Conservation (phyloP, 2,113 vertebrate genomes). For the Poicephalus meyeri region DNA sequence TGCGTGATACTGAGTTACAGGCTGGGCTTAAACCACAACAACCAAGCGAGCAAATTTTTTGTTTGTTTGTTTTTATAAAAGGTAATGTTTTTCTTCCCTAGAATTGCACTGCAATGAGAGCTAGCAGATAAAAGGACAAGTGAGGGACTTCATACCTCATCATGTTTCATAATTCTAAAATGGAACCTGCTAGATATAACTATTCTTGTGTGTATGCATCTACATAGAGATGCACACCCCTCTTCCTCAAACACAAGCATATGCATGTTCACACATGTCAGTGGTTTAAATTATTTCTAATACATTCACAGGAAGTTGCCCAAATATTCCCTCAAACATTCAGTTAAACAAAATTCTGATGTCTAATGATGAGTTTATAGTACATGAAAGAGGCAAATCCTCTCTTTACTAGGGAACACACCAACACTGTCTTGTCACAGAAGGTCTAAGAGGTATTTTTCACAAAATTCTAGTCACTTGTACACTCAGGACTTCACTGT, state of each 20-base stretch:
- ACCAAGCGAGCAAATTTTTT: not conserved
- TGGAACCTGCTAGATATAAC: not conserved
- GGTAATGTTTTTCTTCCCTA: not conserved
- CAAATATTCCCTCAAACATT: not conserved
- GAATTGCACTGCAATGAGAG: not conserved
- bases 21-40: not conserved
- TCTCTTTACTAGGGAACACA: not conserved
- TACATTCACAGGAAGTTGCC: not conserved
- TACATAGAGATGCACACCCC: not conserved
- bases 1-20: not conserved
- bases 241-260: not conserved
- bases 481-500: not conserved
- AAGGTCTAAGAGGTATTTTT: not conserved
- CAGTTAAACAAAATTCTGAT: not conserved
- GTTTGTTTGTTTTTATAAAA: not conserved
- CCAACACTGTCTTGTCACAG: not conserved
- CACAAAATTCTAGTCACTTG: not conserved
- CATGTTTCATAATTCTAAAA: not conserved
- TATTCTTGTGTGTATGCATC: not conserved
- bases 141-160: not conserved
- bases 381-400: not conserved
- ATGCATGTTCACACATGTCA: not conserved
- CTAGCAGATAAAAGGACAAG: not conserved
- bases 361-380: not conserved
- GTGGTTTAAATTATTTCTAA: not conserved